Base-by-base conservation (phyloP, 2,797 vertebrate genomes). In the Paramormyrops hopkinsi region DNA sequence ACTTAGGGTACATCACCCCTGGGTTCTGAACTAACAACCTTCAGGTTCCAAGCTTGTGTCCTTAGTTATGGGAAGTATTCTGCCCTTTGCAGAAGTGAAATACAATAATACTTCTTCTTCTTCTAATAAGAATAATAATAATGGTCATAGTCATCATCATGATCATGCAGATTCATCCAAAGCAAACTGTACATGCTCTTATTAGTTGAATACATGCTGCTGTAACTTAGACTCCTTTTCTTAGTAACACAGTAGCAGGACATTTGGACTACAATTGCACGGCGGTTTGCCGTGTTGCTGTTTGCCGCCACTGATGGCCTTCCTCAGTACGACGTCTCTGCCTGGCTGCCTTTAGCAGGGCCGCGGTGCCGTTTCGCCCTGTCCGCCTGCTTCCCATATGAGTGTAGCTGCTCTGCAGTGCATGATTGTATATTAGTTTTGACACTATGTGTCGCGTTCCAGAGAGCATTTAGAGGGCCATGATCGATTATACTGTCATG, bases 401-500 rank as follows among this genome's bases (percentile, higher is more conserved):
- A 84, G 88, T 90, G 92, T 91, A 91, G 92, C 89, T 89, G 25
- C 87, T 82, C 87, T 89, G 76, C 53, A 51, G 92, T 91, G 92
- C 94, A 92, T 93, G 94, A 93, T 92, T 93, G 92, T 94, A 95
- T 94, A 95, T 96, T 95, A 94, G 92, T 94, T 93, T 93, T 89
- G 86, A 95, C 94, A 91, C 91, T 91, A 33, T 0, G 87, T 94
- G 94, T 90, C 91, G 93, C 93, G 92, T 93, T 88, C 33, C 33
- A 94, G 90, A 93, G 92, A 92, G 92, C 94, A 92, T 94, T 95
- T 96, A 95, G 95, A 95, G 93, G 94, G 94, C 95, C 95, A 94
- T 95, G 95, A 96, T 95, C 95, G 95, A 95, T 96, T 95, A 95
- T 92, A 92, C 93, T 95, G 93, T 93, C 94, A 94, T 93, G 93